Conservation (phyloP, 1,140 invertebrate genomes). For the Drosophila nigromelanica region DNA sequence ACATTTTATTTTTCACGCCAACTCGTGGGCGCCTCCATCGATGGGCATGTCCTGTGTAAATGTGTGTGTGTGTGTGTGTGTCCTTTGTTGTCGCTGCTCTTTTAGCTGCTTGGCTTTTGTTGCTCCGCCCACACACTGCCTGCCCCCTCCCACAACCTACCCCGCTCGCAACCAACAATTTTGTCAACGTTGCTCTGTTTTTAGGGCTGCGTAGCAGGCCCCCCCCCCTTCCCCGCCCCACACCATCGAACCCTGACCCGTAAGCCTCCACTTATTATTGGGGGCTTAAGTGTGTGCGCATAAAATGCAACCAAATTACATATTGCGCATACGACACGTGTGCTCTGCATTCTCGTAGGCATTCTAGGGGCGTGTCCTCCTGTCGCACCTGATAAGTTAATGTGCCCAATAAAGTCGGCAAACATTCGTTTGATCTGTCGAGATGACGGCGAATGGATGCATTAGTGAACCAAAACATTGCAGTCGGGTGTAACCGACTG, state of each 20-base stretch:
- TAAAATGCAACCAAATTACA: constrained; percentile 50
- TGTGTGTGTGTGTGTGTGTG: constrained; percentile 27
- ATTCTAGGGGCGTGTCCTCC: neutral
- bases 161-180: neutral
- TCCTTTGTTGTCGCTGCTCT: constrained; percentile 63
- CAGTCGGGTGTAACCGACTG: too few species aligned
- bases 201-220: constrained; percentile 14
- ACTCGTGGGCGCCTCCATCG: constrained; percentile 44
- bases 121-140: constrained; percentile 5
- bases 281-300: constrained; percentile 43
- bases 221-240: neutral
- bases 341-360: neutral
- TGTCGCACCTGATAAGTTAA: neutral
- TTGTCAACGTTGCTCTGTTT: constrained; percentile 20
- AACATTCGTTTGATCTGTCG: neutral
- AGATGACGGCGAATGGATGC: too few species aligned
- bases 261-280: constrained; percentile 34
- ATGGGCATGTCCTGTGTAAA: constrained; percentile 20
- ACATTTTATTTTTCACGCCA: constrained; percentile 77
- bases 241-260: neutral
- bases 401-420: neutral
- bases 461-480: too few species aligned
- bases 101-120: constrained; percentile 50
- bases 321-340: constrained; percentile 51
- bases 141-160: neutral